Evolutionary conservation across 2,888 invertebrate species (phyloP).

Genomic region (Aphidoletes aphidimyza): DNA sequence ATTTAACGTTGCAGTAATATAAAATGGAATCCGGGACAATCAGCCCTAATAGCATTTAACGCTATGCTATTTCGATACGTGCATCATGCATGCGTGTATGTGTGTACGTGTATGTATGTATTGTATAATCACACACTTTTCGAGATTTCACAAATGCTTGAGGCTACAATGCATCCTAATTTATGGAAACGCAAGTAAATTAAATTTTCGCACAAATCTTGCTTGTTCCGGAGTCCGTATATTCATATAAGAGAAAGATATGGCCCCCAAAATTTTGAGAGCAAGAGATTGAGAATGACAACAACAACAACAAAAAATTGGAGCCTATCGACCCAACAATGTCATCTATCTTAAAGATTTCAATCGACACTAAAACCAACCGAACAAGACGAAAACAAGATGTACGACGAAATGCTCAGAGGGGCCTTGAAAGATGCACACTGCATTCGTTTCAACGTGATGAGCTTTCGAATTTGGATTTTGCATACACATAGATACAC

Average conservation of each 20-base stretch:
- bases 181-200: slow-evolving; percentile 28
- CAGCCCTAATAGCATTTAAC: not conserved
- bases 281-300: not conserved
- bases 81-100: too few species aligned
- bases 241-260: too few species aligned
- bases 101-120: not conserved
- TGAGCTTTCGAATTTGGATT: not conserved
- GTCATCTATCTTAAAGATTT: slow-evolving; percentile 16
- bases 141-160: slow-evolving; percentile 3
- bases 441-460: too few species aligned
- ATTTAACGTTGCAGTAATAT: not conserved
- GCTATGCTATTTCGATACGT: not conserved
- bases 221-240: not conserved
- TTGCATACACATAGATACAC: not conserved
- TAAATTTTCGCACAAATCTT: slow-evolving; percentile 27
- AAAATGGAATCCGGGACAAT: not conserved
- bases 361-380: not conserved
- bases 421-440: too few species aligned
- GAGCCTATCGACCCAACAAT: not conserved
- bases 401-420: too few species aligned
- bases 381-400: not conserved
- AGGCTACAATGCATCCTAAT: slow-evolving; percentile 20
- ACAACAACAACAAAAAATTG: not conserved
- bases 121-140: slow-evolving; percentile 11
- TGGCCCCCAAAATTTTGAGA: not conserved